Conservation (phyloP, 2,797 vertebrate genomes). For the Paguma larvata region DNA sequence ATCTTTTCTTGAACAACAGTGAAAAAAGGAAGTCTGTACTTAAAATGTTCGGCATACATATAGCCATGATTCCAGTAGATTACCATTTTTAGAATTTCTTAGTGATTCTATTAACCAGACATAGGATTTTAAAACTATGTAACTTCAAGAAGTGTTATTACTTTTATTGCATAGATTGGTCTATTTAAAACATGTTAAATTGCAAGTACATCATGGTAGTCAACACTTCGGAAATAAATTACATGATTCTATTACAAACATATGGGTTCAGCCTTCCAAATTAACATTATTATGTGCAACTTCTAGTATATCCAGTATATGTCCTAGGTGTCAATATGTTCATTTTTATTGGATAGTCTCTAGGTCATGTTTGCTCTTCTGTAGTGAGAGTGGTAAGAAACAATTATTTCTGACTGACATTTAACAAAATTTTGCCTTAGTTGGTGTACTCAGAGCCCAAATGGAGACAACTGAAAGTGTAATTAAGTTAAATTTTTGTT, state of each 20-base stretch:
- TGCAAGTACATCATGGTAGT: neutral
- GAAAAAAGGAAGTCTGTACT: neutral
- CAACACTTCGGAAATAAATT: neutral
- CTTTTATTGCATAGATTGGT: neutral
- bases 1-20: neutral
- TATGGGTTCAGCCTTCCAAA: neutral
- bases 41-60: neutral
- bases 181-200: neutral
- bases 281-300: neutral
- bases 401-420: neutral
- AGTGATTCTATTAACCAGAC: neutral
- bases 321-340: neutral
- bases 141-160: neutral
- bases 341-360: neutral
- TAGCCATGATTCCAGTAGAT: neutral
- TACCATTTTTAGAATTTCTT: neutral
- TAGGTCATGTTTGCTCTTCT: neutral
- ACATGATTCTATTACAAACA: neutral
- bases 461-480: neutral
- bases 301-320: neutral
- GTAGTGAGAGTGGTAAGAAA: neutral
- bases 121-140: neutral
- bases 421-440: neutral
- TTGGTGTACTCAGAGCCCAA: neutral
- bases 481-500: neutral